Evolutionary conservation across 2,888 invertebrate genomes (phyloP).

Genomic region (Hymenopus coronatus): DNA sequence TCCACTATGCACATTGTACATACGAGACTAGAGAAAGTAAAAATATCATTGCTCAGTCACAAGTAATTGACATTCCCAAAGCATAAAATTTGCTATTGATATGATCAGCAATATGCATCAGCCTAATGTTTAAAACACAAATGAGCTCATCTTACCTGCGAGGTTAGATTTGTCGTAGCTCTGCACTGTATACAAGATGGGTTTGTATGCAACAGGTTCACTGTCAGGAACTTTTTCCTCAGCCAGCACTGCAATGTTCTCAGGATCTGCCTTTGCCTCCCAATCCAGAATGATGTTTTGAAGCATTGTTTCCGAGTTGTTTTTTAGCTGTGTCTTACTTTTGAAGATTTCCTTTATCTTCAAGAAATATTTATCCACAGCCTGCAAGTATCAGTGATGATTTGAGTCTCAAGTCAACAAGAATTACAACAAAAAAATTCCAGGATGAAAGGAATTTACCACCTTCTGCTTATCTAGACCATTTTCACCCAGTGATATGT

Average conservation of each 20-base stretch:
- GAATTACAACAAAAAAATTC: too few species aligned
- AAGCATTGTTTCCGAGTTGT: neutral
- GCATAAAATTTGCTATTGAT: too few species aligned
- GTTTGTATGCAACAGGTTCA: neutral
- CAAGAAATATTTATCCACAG: neutral
- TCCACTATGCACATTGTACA: too few species aligned
- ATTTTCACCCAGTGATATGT: too few species aligned
- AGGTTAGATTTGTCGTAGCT: neutral
- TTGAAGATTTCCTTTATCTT: neutral
- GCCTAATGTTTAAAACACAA: too few species aligned
- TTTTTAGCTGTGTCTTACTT: neutral
- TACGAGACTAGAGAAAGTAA: too few species aligned
- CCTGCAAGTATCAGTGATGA: neutral
- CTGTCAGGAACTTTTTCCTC: neutral
- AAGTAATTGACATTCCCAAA: too few species aligned
- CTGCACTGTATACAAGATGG: neutral
- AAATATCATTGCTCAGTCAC: too few species aligned
- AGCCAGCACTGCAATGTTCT: neutral
- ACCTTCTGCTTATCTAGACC: too few species aligned
- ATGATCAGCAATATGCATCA: too few species aligned
- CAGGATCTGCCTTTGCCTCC: neutral
- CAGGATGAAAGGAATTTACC: too few species aligned
- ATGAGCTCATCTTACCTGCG: too few species aligned
- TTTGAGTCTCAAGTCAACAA: neutral
- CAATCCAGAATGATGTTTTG: neutral